Evolutionary conservation across 2,888 invertebrate species (phyloP).

Genomic region (Cremastinae sp.): DNA sequence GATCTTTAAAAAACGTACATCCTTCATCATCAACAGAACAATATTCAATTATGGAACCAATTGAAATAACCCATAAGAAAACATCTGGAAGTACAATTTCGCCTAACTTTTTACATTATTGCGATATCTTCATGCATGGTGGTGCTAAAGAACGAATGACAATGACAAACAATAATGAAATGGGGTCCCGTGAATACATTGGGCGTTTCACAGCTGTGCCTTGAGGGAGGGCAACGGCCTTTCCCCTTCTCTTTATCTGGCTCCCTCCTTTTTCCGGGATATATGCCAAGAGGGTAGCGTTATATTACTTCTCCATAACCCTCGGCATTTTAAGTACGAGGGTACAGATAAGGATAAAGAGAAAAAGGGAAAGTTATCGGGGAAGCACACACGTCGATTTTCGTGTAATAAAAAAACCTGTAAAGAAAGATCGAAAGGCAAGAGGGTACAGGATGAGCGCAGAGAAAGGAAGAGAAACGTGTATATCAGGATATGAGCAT

Average conservation of each 20-base stretch:
- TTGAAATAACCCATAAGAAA: no score
- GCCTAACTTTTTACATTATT: no score
- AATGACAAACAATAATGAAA: conserved; percentile 26
- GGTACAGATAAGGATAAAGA: conserved; percentile 41
- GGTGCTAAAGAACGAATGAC: background rate
- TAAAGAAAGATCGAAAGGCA: background rate
- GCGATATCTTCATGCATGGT: background rate
- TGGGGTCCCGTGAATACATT: background rate
- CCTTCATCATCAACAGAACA: no score
- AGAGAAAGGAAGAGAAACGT: background rate
- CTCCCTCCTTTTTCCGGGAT: background rate
- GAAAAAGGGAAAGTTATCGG: conserved; percentile 54
- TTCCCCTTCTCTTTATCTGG: background rate
- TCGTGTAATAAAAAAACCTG: conserved; percentile 32
- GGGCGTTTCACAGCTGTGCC: conserved; percentile 31
- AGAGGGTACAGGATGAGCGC: no score
- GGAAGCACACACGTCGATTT: conserved; percentile 51
- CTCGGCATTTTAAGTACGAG: conserved; percentile 49
- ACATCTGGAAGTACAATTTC: no score
- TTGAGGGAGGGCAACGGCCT: conserved; percentile 24
- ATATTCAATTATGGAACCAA: no score
- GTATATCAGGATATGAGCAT: conserved; percentile 32
- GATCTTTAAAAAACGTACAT: no score
- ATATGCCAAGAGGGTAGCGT: conserved; percentile 11
- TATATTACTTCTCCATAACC: conserved; percentile 21